Evolutionary conservation across 2,888 invertebrate genomes (phyloP), one percentile per base, ranked within the genome.

Genomic region (Polymixis lichenea): DNA sequence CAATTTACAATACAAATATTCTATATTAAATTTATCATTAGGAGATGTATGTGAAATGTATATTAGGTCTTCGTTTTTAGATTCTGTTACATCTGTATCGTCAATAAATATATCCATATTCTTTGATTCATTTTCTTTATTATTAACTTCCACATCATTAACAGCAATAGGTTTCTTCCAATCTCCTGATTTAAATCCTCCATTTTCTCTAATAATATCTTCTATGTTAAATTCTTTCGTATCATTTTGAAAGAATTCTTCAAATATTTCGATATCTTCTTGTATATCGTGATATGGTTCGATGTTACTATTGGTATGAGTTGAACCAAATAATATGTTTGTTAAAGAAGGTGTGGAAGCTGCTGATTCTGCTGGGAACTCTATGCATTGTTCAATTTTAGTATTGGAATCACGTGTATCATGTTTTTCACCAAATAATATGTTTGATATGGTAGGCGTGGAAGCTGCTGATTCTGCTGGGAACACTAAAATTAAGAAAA

Each of bases 401-500:
- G 75, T 67, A 49, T 76, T 82, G 56, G 58, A 66, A 78, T 70
- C 85, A 68, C 55, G 67, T 53, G 85, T 71, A n/a, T 91, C 89
- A 2, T 89, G 68, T 84, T 90, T 91, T 17, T 89, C 90, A 8
- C 95, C 95, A 84, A 95, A 95, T 19, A 96, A 82, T 86, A 96
- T 94, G n/a, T 94, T 93, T 51, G 89, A 91, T 80, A 96, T 95
- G 11, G 92, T 90, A 6, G 96, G 95, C 4, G 96, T 95, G 0
- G 94, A 91, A 2, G 91, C 90, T 32, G 87, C 91, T 55, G 93
- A 91, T 32, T 82, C 75, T 22, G 80, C 84, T 62, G 85, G 78
- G 53, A 85, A 82, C 22, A 74, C 85, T 88, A 72, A 77, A 88
- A 77, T 58, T 11, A 75, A 49, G 25, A 61, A 72, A 75, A 70